Base-by-base conservation (phyloP, 2,797 vertebrate genomes). In the Myiothlypis coronata region DNA sequence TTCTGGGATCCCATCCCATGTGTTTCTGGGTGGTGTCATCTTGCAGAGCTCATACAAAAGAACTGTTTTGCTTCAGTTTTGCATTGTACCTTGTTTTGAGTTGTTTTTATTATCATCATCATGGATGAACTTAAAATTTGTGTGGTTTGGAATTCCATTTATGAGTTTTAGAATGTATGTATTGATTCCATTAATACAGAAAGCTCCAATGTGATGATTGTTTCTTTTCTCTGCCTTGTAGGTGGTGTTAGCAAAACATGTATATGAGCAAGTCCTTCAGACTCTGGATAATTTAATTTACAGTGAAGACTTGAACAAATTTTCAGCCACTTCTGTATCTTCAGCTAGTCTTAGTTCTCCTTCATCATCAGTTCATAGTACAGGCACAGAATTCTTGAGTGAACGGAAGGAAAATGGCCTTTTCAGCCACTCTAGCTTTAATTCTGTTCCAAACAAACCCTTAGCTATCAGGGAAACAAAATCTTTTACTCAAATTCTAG, bases 221-320 rank as follows among this genome's bases (percentile, higher is more conserved):
- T 87, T 80, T 86, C 32, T 94, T 94, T 88, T 93, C 84, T 83
- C 90, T 93, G 2, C 14, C 3, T 83, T 89, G 6, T 95, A 99
- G 99, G 99, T 99, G 86, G 99, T 98, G 94, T 98, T 99, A 75
- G 99, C 99, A 92, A 99, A 99, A 94, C 98, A 99, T 1, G 99
- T 99, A 1, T 99, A 99, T 74, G 99, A 99, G 83, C 99, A 99
- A 96, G 98, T 99, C 69, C 98, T 99, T 35, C 99, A 99, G 90
- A 99, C 99, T 1, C 96, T 99, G 92, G 99, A 99, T 97, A 99
- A 99, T 92, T 97, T 99, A 49, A 98, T 98, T 65, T 98, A 99
- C 85, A 99, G 94, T 24, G 99, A 99, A 97, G 99, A 99, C 69
- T 97, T 98, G 91, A 98, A 97, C 77, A 98, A 94, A 79, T 96